A percentile compares a stretch with the other conserved stretches of the same genome.
Conservation (phyloP, 2,113 vertebrate species). For the Mohoua ochrocephala region DNA sequence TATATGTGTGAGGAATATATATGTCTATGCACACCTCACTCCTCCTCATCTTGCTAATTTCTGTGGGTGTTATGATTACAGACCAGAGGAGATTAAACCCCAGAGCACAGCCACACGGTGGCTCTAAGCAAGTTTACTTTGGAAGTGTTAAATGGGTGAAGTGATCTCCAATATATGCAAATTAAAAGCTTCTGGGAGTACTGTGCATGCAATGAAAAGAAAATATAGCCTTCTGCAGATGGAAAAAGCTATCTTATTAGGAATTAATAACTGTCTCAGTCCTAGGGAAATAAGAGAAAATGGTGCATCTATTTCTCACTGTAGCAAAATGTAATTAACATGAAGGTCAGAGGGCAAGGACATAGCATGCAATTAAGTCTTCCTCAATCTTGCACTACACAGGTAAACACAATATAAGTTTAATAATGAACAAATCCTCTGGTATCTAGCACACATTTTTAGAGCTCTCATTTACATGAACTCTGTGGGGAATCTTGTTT, state of each 20-base stretch:
- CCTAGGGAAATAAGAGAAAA: conserved; percentile 57
- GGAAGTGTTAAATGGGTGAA: conserved; percentile 43
- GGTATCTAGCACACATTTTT: conserved; percentile 25
- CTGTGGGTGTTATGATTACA: background rate
- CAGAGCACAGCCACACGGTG: background rate
- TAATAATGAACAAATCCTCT: conserved; percentile 59
- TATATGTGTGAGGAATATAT: background rate
- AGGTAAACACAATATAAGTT: conserved; percentile 41
- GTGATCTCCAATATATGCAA: conserved; percentile 46
- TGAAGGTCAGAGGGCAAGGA: conserved; percentile 61
- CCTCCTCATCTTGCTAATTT: background rate
- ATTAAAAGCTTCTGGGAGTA: conserved; percentile 53
- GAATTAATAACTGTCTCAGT: conserved; percentile 44
- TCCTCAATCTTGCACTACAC: conserved; percentile 15
- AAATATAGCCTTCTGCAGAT: conserved; percentile 42
- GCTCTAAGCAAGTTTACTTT: conserved; percentile 30
- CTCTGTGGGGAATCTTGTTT: conserved; percentile 8
- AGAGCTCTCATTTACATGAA: conserved; percentile 35
- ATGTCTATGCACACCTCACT: background rate
- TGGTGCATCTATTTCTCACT: conserved; percentile 30
- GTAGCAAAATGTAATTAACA: conserved; percentile 50
- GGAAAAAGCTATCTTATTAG: conserved; percentile 54
- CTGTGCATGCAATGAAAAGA: conserved; percentile 6
- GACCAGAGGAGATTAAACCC: background rate
- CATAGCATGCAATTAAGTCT: conserved; percentile 44